These are phyloP conservation scores for Tiliqua scincoides DNA, from an alignment of 2,113 vertebrate genomes.

Conservation along the genomic window DNA sequence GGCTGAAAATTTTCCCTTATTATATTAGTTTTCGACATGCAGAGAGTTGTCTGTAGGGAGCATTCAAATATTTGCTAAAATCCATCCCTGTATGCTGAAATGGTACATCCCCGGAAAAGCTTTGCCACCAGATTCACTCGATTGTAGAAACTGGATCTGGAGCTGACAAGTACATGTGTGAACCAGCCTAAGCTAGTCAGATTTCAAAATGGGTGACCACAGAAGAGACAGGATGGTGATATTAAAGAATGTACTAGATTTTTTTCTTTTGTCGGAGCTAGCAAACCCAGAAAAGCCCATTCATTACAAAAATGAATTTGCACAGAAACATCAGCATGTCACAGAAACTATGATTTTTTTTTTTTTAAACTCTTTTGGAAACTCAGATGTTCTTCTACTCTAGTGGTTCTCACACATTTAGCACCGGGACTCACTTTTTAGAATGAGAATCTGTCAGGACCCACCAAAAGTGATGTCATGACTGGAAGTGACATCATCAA, in stretches of 20 bases:
- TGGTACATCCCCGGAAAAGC: neutral
- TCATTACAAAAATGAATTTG: neutral
- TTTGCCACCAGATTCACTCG: neutral
- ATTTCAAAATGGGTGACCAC: neutral
- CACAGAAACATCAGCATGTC: neutral
- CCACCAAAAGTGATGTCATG: too few species aligned
- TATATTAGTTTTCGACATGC: neutral
- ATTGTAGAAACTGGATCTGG: neutral
- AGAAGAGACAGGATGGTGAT: too few species aligned
- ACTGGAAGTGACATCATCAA: too few species aligned
- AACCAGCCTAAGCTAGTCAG: neutral
- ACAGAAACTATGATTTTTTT: too few species aligned
- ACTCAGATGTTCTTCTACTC: neutral
- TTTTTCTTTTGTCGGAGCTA: neutral
- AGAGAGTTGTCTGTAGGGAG: neutral
- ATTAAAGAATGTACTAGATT: too few species aligned
- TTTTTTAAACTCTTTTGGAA: neutral
- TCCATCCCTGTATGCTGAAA: neutral
- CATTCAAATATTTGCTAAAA: neutral
- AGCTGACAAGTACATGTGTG: neutral
- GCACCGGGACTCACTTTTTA: too few species aligned
- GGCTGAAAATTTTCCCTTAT: neutral
- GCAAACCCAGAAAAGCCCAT: neutral
- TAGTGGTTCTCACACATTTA: too few species aligned
- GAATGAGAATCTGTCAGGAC: too few species aligned